A percentile compares a stretch with the other conserved stretches of the same genome.
These are phyloP conservation scores for Drosophila persimilis DNA, from an alignment of 1,140 invertebrate species.

Conservation along the genomic window DNA sequence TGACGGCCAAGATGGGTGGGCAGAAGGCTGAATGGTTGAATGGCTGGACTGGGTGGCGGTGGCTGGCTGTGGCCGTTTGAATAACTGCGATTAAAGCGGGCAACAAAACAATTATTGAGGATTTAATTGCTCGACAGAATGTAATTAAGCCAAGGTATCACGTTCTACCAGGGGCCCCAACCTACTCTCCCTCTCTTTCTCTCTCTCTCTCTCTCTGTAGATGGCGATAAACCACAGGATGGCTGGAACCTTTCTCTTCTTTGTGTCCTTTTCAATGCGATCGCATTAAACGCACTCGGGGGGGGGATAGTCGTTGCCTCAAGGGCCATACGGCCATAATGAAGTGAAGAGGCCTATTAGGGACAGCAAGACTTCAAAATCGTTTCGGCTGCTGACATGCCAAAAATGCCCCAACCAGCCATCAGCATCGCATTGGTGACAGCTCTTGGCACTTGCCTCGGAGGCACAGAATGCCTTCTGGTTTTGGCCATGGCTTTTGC, in stretches of 20 bases:
- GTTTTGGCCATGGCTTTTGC: conserved; percentile 2
- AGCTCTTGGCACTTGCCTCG: conserved; percentile 39
- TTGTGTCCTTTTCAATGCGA: conserved; percentile 23
- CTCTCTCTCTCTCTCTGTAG: neutral
- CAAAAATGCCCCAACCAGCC: conserved; percentile 25
- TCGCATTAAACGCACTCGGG: conserved; percentile 49
- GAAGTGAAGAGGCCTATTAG: conserved; percentile 52
- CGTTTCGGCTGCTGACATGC: conserved; percentile 1
- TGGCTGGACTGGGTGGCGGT: conserved; percentile 1
- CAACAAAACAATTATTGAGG: conserved; percentile 80
- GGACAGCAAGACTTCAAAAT: conserved; percentile 36
- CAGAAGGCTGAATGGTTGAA: neutral
- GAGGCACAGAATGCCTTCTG: conserved; percentile 10
- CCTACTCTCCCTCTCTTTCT: conserved; percentile 6
- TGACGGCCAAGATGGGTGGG: conserved; percentile 12
- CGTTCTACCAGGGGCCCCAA: conserved; percentile 27
- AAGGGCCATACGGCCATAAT: conserved; percentile 25
- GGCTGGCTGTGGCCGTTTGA: conserved; percentile 53
- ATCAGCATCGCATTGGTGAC: conserved; percentile 27
- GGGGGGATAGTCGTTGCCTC: neutral
- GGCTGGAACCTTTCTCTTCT: conserved; percentile 17
- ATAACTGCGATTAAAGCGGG: conserved; percentile 76
- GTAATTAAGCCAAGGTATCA: conserved; percentile 79
- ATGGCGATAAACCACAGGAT: conserved; percentile 61
- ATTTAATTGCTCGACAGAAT: conserved; percentile 80